A percentile compares a stretch with the other conserved stretches of the same genome.
These are phyloP conservation scores for Nyctibius grandis DNA, from an alignment of 2,797 vertebrate species.

Conservation along the genomic window DNA sequence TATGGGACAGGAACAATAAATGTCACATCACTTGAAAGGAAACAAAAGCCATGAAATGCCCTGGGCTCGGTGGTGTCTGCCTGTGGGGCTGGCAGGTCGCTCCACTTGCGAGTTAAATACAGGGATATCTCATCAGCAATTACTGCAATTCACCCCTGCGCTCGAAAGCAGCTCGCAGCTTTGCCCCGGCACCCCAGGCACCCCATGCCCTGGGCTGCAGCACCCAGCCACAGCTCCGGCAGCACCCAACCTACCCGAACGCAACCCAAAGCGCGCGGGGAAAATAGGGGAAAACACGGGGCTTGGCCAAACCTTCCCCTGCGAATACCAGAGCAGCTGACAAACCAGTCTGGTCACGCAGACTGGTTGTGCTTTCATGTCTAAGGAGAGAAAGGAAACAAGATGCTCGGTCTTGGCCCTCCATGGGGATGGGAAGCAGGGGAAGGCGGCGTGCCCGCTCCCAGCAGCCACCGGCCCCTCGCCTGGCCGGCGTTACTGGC, in stretches of 20 bases:
- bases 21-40: neutral
- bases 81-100: neutral
- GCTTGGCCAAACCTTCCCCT: neutral
- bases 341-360: neutral
- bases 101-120: neutral
- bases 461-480: neutral
- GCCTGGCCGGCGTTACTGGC: neutral
- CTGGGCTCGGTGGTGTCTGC: neutral
- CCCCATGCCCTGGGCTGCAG: neutral
- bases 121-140: neutral
- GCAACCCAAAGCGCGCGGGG: accelerated
- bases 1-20: neutral
- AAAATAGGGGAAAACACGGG: neutral
- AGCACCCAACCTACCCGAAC: accelerated
- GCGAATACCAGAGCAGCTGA: neutral
- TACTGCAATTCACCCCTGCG: accelerated
- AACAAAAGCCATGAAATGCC: accelerated
- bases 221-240: neutral
- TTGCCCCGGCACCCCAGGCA: neutral
- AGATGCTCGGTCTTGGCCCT: neutral
- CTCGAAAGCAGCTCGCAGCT: neutral
- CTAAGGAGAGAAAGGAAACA: neutral
- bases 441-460: neutral
- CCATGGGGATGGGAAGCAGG: neutral
- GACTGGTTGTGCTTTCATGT: neutral